A percentile compares a stretch with the other conserved stretches of the same genome.
Evolutionary conservation across 1,140 invertebrate species (phyloP).

Genomic region (Eumaeus atala): DNA sequence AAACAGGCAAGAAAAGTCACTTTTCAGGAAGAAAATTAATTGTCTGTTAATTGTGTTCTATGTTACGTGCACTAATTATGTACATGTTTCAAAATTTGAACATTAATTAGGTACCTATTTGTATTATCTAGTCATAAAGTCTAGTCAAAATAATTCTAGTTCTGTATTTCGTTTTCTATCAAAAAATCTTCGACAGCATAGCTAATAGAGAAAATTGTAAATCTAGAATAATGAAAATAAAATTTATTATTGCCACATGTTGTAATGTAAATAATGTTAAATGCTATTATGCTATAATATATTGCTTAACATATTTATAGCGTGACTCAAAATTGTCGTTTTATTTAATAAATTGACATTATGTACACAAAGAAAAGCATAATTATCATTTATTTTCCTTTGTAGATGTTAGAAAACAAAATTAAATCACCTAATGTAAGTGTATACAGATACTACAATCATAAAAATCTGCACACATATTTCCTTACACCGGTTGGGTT

Average conservation of each 20-base stretch:
- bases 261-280: constrained; percentile 2
- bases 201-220: constrained; percentile 1
- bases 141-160: constrained; percentile 1
- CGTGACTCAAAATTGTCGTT: background rate
- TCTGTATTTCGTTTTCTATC: background rate
- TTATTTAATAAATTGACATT: constrained; percentile 16
- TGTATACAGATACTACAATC: no score
- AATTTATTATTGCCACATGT: constrained; percentile 1
- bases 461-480: no score
- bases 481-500: no score
- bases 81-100: no score
- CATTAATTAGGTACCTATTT: no score
- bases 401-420: background rate
- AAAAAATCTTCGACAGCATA: no score
- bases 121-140: constrained; percentile 2
- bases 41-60: no score
- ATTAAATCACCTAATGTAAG: no score
- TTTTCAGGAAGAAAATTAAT: no score
- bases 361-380: background rate
- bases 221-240: background rate
- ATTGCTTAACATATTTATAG: constrained; percentile 6
- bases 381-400: constrained; percentile 1
- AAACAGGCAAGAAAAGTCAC: no score
- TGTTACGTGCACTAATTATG: no score
- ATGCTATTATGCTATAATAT: background rate